Evolutionary conservation across 1,140 invertebrate genomes (phyloP).

Genomic region (Euglossa dilemma): DNA sequence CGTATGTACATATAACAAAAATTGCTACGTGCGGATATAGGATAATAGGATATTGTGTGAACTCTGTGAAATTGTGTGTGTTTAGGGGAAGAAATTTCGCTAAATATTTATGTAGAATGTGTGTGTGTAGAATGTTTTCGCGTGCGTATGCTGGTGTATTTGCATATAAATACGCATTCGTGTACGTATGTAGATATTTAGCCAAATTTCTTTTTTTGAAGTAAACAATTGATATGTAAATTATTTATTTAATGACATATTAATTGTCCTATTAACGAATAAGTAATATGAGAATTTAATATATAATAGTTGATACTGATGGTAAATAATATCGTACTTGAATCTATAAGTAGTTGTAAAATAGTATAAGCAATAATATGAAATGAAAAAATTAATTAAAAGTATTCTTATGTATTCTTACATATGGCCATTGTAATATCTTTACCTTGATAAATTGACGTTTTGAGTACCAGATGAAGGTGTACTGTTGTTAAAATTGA

Average conservation of each 20-base stretch:
- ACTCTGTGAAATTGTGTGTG: too few relatives aligned
- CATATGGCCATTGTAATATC: conserved; percentile 15
- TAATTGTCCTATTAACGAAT: not conserved
- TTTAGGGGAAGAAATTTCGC: too few relatives aligned
- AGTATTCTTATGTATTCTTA: conserved; percentile 10
- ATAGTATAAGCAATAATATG: not conserved
- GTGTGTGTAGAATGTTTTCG: too few relatives aligned
- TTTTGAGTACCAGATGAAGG: conserved; percentile 70
- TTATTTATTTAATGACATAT: not conserved
- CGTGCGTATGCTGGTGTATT: too few relatives aligned
- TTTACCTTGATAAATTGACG: conserved; percentile 75
- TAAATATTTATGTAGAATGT: too few relatives aligned
- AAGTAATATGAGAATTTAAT: not conserved
- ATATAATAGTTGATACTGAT: not conserved
- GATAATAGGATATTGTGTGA: conserved; percentile 63
- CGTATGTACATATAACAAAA: conserved; percentile 49
- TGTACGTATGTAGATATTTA: not conserved
- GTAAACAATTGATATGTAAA: not conserved
- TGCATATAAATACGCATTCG: conserved; percentile 2
- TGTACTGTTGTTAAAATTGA: conserved; percentile 82
- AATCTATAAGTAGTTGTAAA: not conserved
- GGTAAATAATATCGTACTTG: not conserved
- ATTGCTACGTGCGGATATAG: conserved; percentile 66
- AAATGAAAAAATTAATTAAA: not conserved
- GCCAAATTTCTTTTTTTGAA: not conserved